phyloP scores from a whole-genome alignment of 2,113 vertebrate species.

The Suncus etruscus region DNA sequence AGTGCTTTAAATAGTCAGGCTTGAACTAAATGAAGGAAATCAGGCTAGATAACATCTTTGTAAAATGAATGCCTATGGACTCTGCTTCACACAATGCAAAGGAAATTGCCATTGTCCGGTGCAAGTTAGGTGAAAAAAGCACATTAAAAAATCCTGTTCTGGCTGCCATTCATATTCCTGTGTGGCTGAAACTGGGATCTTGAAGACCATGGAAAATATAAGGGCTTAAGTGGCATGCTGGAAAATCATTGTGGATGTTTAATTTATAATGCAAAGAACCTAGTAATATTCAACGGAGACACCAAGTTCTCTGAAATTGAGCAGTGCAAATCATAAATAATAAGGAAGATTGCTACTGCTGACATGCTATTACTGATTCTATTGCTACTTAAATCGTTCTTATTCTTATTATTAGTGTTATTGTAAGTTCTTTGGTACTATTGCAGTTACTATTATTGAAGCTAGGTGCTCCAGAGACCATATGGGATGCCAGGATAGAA shows the following conservation, averaged over 20 bases:
- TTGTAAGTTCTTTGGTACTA: too few species aligned
- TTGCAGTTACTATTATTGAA: not conserved
- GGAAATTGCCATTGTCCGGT: slow-evolving; percentile 73
- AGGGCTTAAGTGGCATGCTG: not conserved
- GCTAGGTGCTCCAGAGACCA: not conserved
- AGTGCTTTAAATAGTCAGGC: slow-evolving; percentile 72
- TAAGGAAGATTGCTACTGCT: too few species aligned
- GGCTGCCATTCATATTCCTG: not conserved
- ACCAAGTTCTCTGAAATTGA: not conserved
- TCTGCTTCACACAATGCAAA: slow-evolving; percentile 64
- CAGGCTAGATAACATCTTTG: slow-evolving; percentile 61
- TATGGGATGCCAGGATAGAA: too few species aligned
- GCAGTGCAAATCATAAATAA: not conserved
- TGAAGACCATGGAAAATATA: slow-evolving; percentile 43
- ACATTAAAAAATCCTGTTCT: slow-evolving; percentile 14
- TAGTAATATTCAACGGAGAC: not conserved
- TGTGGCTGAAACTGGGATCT: slow-evolving; percentile 31
- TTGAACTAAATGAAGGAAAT: slow-evolving; percentile 72
- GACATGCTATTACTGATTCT: not conserved
- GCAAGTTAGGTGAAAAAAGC: slow-evolving; percentile 70
- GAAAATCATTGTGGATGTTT: not conserved
- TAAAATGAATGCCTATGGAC: slow-evolving; percentile 61
- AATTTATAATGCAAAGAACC: not conserved
- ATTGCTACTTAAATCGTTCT: not conserved
- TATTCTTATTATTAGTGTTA: not conserved